Conservation (phyloP, 2,888 invertebrate species). For the Monoplex corrugatus region DNA sequence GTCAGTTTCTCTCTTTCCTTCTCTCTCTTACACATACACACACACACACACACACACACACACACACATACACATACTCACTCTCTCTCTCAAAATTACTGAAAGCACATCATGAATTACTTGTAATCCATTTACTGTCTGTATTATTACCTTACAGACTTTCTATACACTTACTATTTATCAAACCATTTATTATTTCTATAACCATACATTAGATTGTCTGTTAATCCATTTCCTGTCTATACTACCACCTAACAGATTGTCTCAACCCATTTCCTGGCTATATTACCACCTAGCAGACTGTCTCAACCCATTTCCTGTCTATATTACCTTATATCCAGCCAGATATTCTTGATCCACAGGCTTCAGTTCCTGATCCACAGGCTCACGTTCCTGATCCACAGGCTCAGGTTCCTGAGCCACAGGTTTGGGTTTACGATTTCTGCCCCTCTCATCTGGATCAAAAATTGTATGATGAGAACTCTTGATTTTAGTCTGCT, state of each 20-base stretch:
- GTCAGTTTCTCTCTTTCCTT: neutral
- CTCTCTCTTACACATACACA: neutral
- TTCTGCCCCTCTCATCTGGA: conserved; percentile 35
- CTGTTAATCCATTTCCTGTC: no score
- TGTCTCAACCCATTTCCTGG: no score
- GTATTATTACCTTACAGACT: no score
- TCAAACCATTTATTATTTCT: no score
- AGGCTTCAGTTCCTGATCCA: neutral
- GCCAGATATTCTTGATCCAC: conserved; percentile 63
- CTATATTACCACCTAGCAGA: no score
- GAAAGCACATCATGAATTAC: no score
- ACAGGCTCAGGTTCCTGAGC: no score
- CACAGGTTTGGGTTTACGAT: conserved; percentile 46
- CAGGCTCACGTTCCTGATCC: neutral
- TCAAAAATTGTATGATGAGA: neutral
- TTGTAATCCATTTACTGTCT: no score
- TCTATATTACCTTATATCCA: conserved; percentile 73
- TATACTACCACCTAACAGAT: no score
- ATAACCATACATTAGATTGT: no score
- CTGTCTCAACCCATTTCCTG: no score
- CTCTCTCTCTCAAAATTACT: neutral
- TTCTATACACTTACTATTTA: no score
- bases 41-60: conserved; percentile 28
- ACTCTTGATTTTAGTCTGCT: neutral
- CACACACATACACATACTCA: neutral